Evolutionary conservation across 2,888 invertebrate genomes (phyloP).

Genomic region (Drosophila tripunctata): DNA sequence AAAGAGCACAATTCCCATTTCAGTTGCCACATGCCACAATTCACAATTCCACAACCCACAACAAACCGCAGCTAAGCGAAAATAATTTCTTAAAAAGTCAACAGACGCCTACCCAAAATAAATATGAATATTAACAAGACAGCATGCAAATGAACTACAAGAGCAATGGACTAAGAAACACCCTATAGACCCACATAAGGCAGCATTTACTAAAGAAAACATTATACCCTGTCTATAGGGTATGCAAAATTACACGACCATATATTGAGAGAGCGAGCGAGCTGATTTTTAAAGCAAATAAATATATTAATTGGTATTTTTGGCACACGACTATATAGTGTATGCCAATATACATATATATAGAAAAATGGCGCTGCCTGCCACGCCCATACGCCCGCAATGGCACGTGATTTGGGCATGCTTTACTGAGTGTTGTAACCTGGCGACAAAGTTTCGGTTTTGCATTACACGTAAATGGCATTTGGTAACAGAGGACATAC

Average conservation of each 20-base stretch:
- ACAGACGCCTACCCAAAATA: conserved; percentile 37
- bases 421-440: conserved; percentile 28
- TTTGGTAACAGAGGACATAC: background rate
- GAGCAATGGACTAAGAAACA: background rate
- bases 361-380: conserved; percentile 7
- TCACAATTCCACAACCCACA: conserved; percentile 1
- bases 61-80: conserved; percentile 12
- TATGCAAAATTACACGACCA: conserved; percentile 33
- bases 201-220: too few species aligned
- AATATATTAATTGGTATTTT: conserved; percentile 61
- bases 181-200: too few species aligned
- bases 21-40: conserved; percentile 1
- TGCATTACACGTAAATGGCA: conserved; percentile 21
- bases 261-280: conserved; percentile 2
- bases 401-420: conserved; percentile 44
- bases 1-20: background rate
- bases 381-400: conserved; percentile 7
- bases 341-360: conserved; percentile 25
- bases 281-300: conserved; percentile 6
- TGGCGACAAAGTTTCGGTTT: conserved; percentile 50
- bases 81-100: conserved; percentile 31
- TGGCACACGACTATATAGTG: conserved; percentile 56
- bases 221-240: background rate
- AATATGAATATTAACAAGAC: conserved; percentile 42
- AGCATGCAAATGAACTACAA: background rate